Conservation (phyloP, 2,888 invertebrate species). For the Clanis bilineata region DNA sequence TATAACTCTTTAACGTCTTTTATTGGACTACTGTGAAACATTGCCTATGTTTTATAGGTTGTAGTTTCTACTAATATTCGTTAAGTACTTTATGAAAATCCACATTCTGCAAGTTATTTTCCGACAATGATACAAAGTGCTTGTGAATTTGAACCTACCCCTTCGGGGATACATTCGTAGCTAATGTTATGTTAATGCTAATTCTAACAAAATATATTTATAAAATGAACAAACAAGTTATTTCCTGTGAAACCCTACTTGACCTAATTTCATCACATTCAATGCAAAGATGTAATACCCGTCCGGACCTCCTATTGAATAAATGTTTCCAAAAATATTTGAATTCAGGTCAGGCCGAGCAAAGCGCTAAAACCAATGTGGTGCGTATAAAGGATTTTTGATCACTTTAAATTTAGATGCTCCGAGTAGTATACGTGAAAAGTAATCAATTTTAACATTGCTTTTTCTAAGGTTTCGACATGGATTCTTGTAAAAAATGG, state of each 20-base stretch:
- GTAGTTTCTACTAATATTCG: too few species aligned
- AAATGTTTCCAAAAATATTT: not conserved
- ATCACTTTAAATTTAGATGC: not conserved
- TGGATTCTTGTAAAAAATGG: too few species aligned
- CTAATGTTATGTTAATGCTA: too few species aligned
- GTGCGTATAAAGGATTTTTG: not conserved
- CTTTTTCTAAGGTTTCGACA: too few species aligned
- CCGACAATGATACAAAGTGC: too few species aligned
- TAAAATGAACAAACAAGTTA: not conserved
- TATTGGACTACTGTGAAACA: not conserved
- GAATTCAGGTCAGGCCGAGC: not conserved
- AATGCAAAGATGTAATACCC: not conserved
- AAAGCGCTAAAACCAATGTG: not conserved
- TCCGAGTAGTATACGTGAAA: too few species aligned
- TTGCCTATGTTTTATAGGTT: not conserved
- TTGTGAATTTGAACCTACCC: too few species aligned
- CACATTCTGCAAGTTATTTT: too few species aligned
- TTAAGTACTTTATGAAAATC: too few species aligned
- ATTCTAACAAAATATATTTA: not conserved
- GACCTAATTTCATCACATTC: not conserved
- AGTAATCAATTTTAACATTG: too few species aligned
- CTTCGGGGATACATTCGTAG: too few species aligned
- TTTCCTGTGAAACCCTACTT: not conserved
- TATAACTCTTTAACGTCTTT: constrained; percentile 12
- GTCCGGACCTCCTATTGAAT: not conserved